phyloP scores from a whole-genome alignment of 1,140 invertebrate genomes.

The Conus ventricosus region DNA sequence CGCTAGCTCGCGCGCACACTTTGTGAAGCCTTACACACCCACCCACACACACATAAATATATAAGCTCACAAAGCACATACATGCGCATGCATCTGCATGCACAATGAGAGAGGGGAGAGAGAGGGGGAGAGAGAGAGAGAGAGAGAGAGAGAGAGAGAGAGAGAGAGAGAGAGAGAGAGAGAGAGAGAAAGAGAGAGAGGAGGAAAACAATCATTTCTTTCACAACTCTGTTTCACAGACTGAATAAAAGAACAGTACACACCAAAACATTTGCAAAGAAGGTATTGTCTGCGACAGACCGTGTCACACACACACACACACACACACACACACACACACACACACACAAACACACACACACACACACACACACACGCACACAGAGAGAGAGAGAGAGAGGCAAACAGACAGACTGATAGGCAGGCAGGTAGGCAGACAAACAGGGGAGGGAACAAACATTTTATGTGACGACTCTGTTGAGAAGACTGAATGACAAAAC shows the following conservation, averaged over 20 bases:
- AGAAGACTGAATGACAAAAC: background rate
- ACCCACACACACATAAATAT: too few species aligned
- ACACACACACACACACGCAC: conserved; percentile 7
- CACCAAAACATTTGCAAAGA: background rate
- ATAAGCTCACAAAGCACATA: too few species aligned
- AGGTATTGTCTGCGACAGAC: background rate
- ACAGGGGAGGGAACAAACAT: background rate
- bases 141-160: conserved; percentile 5
- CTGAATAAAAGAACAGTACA: too few species aligned
- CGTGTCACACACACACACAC: conserved; percentile 22
- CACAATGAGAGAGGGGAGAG: background rate
- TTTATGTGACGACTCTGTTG: too few species aligned
- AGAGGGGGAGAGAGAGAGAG: background rate
- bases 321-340: background rate
- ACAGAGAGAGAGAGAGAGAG: background rate
- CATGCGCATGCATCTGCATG: background rate
- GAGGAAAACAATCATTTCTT: background rate
- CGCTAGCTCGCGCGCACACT: background rate
- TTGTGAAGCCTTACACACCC: too few species aligned
- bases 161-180: background rate
- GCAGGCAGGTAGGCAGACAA: background rate
- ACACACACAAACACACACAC: conserved; percentile 22
- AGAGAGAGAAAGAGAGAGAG: conserved; percentile 1
- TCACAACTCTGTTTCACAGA: too few species aligned
- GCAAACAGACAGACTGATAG: background rate